Base-by-base conservation (phyloP, 2,113 vertebrate species). In the Chauna torquata region DNA sequence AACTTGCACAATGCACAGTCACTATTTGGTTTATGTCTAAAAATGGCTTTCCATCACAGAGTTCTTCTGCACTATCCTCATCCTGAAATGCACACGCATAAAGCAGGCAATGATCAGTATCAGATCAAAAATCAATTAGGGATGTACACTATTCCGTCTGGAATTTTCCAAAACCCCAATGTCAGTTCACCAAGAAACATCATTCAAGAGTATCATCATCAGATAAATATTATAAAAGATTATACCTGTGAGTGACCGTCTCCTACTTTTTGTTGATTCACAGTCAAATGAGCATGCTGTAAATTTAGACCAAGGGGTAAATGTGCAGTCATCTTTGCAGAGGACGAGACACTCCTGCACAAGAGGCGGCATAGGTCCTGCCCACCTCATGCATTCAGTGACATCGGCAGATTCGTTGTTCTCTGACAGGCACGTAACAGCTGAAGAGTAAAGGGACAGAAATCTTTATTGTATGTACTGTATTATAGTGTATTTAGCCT, bases 301-400 rank as follows among this genome's bases (percentile, higher is more conserved):
- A 91, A 99, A 99, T 91, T 98, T 99, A 87, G 99, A 99, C 99
- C 99, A 99, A 42, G 98, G 71, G 19, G 98, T 99, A 14, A 99
- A 98, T 3, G 98, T 98, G 96, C 99, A 99, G 97, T 99, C 99
- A 6, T 99, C 99, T 88, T 97, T 98, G 96, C 99, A 99, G 17
- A 99, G 97, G 38, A 99, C 14, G 0, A 91, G 88, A 82, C 99
- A 99, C 58, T 98, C 98, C 92, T 99, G 98, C 22, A 98, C 98
- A 27, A 98, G 98, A 24, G 96, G 42, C 5, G 99, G 99, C 98
- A 98, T 94, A 2, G 98, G 93, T 44, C 98, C 98, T 58, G 98
- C 98, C 98, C 98, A 98, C 28, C 32, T 97, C 94, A 99, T 69
- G 93, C 99, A 99, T 61, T 98, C 98, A 2, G 94, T 96, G 47